Percentiles rank a stretch among this genome's conserved stretches.
Evolutionary conservation across 2,113 vertebrate genomes (phyloP).

Genomic region (Alligator sinensis): DNA sequence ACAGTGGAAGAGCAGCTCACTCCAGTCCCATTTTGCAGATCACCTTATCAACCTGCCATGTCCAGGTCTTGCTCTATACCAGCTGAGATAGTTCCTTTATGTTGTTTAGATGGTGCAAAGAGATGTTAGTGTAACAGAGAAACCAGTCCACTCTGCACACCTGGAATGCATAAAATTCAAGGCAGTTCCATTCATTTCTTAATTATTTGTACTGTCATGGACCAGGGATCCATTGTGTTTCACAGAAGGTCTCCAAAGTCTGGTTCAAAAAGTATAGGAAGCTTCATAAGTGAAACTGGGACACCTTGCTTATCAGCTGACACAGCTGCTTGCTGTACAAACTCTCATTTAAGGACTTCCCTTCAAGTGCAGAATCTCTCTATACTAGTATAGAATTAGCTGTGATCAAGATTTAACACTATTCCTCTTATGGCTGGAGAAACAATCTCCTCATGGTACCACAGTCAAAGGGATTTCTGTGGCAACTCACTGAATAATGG

Average conservation of each 20-base stretch:
- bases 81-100: background rate
- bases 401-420: constrained; percentile 33
- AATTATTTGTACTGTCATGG: background rate
- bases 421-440: constrained; percentile 9
- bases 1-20: background rate
- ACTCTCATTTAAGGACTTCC: background rate
- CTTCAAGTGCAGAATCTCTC: constrained; percentile 21
- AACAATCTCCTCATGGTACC: constrained; percentile 27
- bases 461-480: constrained; percentile 4
- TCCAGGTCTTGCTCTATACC: no score
- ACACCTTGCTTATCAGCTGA: background rate
- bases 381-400: background rate
- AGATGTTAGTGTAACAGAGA: background rate
- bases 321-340: background rate
- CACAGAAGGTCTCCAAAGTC: background rate
- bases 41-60: background rate
- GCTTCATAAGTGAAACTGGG: background rate
- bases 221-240: background rate
- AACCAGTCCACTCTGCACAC: background rate
- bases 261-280: background rate
- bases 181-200: background rate
- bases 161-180: background rate
- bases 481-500: constrained; percentile 19
- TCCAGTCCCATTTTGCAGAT: background rate
- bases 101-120: fast-evolving